Evolutionary conservation across 2,888 invertebrate species (phyloP), one percentile per base, ranked within the genome.

Genomic region (Molorchus minor): DNA sequence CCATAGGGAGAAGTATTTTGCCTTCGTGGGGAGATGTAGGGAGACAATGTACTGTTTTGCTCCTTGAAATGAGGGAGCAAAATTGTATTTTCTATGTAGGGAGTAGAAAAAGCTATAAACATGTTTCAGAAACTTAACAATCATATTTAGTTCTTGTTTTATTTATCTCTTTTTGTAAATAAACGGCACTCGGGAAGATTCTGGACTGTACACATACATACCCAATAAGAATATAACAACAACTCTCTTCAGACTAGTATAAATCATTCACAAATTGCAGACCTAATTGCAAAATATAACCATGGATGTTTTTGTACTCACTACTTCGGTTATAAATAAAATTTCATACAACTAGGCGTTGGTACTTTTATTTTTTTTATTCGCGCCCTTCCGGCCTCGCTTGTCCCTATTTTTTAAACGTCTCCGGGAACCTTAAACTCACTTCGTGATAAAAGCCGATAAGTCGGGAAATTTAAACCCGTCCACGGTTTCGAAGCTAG

Each of bases 391-490:
- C 25, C 4, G 25, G 25, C 25, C 25, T 25, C 25, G 4, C 8
- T 33, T 33, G 35, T 33, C n/a, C 10, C 2, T 33, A 2, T 3
- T 16, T 12, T 15, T 16, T 19, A 30, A 43, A 38, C 15, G 41
- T 52, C 52, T 40, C 16, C 35, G 41, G 12, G 1, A 35, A 30
- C 19, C 20, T 40, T 21, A 15, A n/a, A 30, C 33, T 73, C 61
- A 75, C 58, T 76, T 75, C 2, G 74, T 71, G 51, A 90, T 84
- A 77, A 88, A 90, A 10, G 88, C 89, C 61, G 91, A 85, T 49
- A 92, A 82, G 80, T 92, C 92, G 0, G 92, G 92, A 74, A 92
- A 86, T 77, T 91, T 91, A 80, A 92, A 89, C 69, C 87, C 88
- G 46, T 80, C 80, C 69, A 84, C 83, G 52, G 81, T 65, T 4